Evolutionary conservation across 2,797 vertebrate species (phyloP).

Genomic region (Gadopsis marmoratus): DNA sequence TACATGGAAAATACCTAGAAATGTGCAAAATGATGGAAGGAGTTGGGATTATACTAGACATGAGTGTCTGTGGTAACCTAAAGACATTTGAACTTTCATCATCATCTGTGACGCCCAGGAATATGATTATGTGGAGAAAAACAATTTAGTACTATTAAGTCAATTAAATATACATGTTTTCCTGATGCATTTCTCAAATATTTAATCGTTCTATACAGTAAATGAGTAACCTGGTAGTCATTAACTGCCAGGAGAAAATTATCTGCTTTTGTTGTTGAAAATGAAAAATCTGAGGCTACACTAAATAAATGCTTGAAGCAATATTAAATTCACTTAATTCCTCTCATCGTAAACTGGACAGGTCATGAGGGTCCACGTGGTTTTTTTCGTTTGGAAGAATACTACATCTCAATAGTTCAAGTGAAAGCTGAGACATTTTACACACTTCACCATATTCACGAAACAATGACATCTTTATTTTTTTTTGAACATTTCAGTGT

Average conservation of each 20-base stretch:
- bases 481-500: conserved; percentile 69
- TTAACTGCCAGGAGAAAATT: too few species aligned
- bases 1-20: not conserved
- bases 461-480: conserved; percentile 77
- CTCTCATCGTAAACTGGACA: not conserved
- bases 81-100: not conserved
- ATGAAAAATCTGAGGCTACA: not conserved
- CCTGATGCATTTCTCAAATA: not conserved
- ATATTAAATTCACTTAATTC: not conserved
- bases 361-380: not conserved
- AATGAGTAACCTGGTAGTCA: too few species aligned
- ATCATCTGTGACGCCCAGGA: not conserved
- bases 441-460: conserved; percentile 24
- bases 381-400: not conserved
- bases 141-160: not conserved
- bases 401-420: not conserved
- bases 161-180: not conserved
- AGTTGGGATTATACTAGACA: not conserved
- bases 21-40: not conserved
- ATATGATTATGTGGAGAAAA: not conserved
- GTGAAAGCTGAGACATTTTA: not conserved
- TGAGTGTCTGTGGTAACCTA: too few species aligned
- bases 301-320: not conserved
- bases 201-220: not conserved
- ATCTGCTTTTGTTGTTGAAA: too few species aligned